These are phyloP conservation scores for Aspiorhynchus laticeps DNA, from an alignment of 2,113 vertebrate species.

Conservation along the genomic window DNA sequence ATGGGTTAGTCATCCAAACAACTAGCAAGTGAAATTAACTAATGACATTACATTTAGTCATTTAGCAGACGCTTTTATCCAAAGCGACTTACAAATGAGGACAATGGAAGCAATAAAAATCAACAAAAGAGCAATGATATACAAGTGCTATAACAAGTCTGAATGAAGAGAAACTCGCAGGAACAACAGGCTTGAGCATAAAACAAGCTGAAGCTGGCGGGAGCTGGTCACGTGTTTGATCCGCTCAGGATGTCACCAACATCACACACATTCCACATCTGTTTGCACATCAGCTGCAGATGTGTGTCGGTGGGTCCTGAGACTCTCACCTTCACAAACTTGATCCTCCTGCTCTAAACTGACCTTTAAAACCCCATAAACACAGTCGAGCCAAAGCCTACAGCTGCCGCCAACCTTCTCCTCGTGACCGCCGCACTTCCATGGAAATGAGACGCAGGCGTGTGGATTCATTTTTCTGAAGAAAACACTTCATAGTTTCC, in stretches of 20 bases:
- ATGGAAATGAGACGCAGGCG: too few relatives aligned
- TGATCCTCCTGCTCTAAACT: not conserved
- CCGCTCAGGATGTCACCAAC: not conserved
- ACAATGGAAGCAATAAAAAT: too few relatives aligned
- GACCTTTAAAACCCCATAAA: not conserved
- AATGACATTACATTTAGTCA: too few relatives aligned
- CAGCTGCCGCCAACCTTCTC: not conserved
- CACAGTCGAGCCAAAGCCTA: not conserved
- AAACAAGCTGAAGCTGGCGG: not conserved
- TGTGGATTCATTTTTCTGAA: too few relatives aligned
- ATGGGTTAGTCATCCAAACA: not conserved
- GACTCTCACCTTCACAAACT: not conserved
- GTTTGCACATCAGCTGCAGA: slow-evolving; percentile 7
- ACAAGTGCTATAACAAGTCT: too few relatives aligned
- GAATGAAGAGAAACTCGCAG: not conserved
- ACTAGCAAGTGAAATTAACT: not conserved
- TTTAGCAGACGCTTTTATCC: too few relatives aligned
- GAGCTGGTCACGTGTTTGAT: not conserved
- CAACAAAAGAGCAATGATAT: too few relatives aligned
- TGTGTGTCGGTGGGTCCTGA: not conserved
- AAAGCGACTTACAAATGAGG: too few relatives aligned
- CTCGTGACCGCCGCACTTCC: not conserved
- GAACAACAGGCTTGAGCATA: not conserved
- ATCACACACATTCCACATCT: slow-evolving; percentile 37
- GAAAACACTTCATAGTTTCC: not conserved